Conservation (phyloP, 2,797 vertebrate genomes). For the Sebastes oblongus region DNA sequence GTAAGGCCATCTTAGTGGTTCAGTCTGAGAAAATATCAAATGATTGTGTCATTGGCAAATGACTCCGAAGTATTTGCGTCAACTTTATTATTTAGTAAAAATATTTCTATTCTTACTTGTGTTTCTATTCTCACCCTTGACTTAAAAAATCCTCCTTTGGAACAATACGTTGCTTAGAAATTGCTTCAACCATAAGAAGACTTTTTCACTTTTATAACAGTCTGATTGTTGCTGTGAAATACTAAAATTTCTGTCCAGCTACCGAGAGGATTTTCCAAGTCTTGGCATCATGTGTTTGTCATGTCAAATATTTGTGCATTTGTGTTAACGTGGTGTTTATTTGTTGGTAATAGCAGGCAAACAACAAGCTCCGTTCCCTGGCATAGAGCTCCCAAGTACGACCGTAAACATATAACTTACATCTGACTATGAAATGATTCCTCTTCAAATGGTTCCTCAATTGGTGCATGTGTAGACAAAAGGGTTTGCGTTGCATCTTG, state of each 20-base stretch:
- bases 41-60: conserved; percentile 75
- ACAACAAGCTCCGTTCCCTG: conserved; percentile 87
- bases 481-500: conserved; percentile 78
- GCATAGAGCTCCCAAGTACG: conserved; percentile 89
- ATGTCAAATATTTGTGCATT: conserved; percentile 79
- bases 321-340: conserved; percentile 86
- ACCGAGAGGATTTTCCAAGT: conserved; percentile 75
- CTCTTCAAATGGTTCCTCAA: conserved; percentile 77
- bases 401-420: conserved; percentile 77
- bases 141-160: conserved; percentile 73
- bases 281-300: conserved; percentile 76
- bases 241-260: not conserved
- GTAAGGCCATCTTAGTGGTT: conserved; percentile 16
- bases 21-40: conserved; percentile 30
- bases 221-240: not conserved
- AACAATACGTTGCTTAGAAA: not conserved
- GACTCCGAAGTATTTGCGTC: conserved; percentile 59
- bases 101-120: conserved; percentile 52
- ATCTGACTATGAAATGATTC: conserved; percentile 78
- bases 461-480: conserved; percentile 79
- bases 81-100: conserved; percentile 51
- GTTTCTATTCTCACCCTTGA: conserved; percentile 63
- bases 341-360: conserved; percentile 87
- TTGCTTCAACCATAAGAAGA: not conserved
- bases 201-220: not conserved